Conservation (phyloP, 2,113 vertebrate genomes). For the Cyanocitta stelleri region DNA sequence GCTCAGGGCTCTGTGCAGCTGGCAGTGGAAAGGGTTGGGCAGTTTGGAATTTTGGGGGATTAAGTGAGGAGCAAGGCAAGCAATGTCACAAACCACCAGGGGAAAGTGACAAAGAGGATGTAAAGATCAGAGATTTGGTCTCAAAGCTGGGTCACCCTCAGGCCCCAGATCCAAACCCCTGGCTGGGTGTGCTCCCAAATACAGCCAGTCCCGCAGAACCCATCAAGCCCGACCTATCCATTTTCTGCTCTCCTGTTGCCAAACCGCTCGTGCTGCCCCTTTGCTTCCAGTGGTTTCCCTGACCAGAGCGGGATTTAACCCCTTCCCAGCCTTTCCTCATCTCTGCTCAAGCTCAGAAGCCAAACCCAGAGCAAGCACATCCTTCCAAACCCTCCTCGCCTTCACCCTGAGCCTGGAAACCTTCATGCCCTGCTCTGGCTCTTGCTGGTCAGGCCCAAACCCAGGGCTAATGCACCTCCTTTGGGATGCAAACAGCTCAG, state of each 20-base stretch:
- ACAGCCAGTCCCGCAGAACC: background rate
- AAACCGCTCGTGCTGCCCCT: fast-evolving
- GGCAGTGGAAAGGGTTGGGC: no score
- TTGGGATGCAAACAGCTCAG: background rate
- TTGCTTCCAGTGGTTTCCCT: background rate
- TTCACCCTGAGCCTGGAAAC: background rate
- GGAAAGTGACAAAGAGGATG: background rate
- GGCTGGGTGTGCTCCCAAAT: background rate
- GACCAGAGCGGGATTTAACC: background rate
- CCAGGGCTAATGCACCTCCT: background rate
- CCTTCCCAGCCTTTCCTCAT: background rate
- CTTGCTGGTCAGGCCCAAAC: background rate
- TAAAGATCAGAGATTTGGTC: background rate
- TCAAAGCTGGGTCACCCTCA: background rate
- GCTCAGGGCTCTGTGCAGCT: background rate
- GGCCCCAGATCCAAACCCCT: background rate
- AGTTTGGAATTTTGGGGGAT: background rate
- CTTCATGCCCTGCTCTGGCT: fast-evolving
- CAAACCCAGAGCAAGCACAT: background rate
- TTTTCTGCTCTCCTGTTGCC: background rate
- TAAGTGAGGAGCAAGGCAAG: background rate
- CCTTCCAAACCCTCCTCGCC: background rate
- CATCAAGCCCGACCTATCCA: background rate
- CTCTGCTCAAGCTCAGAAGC: background rate
- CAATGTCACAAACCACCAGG: background rate